phyloP scores from a whole-genome alignment of 2,113 vertebrate genomes.

The Phaethon lepturus region DNA sequence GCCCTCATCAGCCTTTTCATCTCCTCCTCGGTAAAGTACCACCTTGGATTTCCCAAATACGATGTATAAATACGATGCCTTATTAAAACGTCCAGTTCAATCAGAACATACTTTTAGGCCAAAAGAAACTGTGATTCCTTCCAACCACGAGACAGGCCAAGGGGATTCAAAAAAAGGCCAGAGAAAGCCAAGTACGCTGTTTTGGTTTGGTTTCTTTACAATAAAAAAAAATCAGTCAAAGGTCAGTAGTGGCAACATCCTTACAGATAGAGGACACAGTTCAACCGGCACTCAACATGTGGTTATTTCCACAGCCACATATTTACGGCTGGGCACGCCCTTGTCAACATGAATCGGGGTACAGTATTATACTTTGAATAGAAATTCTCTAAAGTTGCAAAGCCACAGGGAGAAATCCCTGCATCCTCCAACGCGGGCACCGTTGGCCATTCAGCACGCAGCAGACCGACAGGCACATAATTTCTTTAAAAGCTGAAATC shows the following conservation, averaged over 20 bases:
- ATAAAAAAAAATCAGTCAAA: background rate
- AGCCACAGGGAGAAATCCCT: background rate
- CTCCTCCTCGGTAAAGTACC: background rate
- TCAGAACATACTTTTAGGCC: background rate
- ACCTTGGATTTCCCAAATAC: background rate
- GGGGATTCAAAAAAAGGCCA: background rate
- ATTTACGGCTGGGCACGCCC: background rate
- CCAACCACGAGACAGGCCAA: background rate
- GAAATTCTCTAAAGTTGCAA: background rate
- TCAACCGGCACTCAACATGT: background rate
- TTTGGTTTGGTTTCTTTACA: background rate
- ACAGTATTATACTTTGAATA: background rate
- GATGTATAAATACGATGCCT: background rate
- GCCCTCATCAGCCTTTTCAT: background rate
- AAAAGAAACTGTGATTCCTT: background rate
- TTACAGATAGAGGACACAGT: too few species aligned
- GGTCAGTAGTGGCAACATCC: fast-evolving
- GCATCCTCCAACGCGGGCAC: fast-evolving
- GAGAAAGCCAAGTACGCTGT: background rate
- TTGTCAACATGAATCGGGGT: fast-evolving
- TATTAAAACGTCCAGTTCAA: background rate
- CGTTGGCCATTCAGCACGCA: background rate
- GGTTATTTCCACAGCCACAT: background rate
- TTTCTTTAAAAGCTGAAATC: background rate
- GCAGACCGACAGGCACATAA: background rate